Base-by-base conservation (phyloP, 2,888 invertebrate genomes). In the Caenorhabditis sp. region DNA sequence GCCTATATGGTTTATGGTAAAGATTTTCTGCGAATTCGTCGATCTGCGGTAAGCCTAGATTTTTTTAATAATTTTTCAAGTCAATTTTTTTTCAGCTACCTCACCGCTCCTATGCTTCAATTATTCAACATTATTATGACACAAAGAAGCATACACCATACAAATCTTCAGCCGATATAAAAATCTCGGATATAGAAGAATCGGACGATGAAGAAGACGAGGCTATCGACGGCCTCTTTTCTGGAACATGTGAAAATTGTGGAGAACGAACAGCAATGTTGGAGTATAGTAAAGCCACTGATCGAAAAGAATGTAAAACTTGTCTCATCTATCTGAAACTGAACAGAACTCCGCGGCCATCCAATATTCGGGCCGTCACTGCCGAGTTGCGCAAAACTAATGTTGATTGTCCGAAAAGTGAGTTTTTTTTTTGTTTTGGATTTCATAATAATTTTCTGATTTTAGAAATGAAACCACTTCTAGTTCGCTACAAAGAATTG, bases 101-200 rank as follows among this genome's bases (percentile, higher is more conserved):
- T 6, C 69, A 81, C 26, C 78, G 81, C 3, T 70, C 78, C 23
- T 57, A 76, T 31, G 26, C 67, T 1, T 77, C 75, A 24, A 77
- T 81, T 37, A 67, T 79, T 19, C 68, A 79, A 55, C 68, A 67
- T 64, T 81, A 81, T 57, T 81, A 81, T 58, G 58, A 69, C 8
- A 65, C 78, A 61, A 81, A 81, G 59, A 77, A 81, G 55, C 54
- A 43, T 19, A 58, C 57, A 53, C 66, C 66, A 31, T 74, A 77
- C 66, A 71, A 68, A 37, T 64, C 43, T 4, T 31, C 23, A 5
- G 24, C 66, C 10, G 65, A 62, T 6, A 58, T 19, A 10, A 59
- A 58, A 26, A 24, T 59, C 12, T 21, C 49, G 1, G 62, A 62
- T n/a, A 49, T 5, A 1, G 58, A 57, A 24, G 27, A 19, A 23